Evolutionary conservation across 2,888 invertebrate genomes (phyloP).

Genomic region (Ashinkailepas kermadecensis): DNA sequence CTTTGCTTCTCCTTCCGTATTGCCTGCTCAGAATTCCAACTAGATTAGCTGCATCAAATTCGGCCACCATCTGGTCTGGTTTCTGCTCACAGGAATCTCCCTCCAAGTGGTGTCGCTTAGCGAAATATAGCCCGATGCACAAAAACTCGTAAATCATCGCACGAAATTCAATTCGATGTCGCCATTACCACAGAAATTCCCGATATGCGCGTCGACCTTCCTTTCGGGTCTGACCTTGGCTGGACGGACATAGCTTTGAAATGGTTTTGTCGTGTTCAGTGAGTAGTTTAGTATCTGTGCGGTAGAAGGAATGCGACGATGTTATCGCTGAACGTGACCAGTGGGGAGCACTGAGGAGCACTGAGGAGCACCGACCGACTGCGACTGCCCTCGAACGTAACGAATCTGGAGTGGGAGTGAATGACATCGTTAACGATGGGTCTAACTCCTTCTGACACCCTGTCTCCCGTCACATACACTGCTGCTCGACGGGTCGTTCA

Average conservation of each 20-base stretch:
- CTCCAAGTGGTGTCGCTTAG: neutral
- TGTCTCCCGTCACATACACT: no score
- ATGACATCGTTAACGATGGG: no score
- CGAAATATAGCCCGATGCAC: neutral
- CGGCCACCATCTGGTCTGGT: neutral
- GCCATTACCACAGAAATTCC: neutral
- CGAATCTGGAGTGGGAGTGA: no score
- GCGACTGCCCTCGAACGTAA: no score
- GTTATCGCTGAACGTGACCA: neutral
- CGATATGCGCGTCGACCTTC: neutral
- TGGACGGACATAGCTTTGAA: neutral
- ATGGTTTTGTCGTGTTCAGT: conserved; percentile 13
- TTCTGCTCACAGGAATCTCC: neutral
- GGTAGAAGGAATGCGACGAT: neutral
- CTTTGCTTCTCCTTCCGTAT: neutral
- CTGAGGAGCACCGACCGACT: no score
- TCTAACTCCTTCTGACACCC: no score
- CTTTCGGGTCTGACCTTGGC: neutral
- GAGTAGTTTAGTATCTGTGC: neutral
- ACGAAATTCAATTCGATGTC: neutral
- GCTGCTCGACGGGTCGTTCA: no score
- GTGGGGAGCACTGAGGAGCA: no score
- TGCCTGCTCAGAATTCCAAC: neutral
- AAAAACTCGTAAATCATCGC: neutral
- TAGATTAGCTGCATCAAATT: neutral